Base-by-base conservation (phyloP, 2,113 vertebrate genomes). In the Calyptommatus sinebrachiatus region DNA sequence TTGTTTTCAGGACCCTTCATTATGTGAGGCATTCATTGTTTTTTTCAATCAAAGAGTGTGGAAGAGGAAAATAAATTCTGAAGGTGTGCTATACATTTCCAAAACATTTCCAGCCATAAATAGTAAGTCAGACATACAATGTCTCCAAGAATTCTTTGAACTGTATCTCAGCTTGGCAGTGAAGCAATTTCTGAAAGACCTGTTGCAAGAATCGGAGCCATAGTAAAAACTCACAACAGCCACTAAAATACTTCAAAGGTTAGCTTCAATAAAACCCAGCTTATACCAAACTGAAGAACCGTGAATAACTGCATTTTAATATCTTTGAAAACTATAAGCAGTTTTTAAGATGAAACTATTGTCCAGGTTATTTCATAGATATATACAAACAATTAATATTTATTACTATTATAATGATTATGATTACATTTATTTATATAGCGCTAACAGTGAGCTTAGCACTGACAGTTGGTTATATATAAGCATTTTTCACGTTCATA, bases 1-100 rank as follows among this genome's bases (percentile, higher is more conserved):
- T 35, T 24, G 63, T 48, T 60, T 57, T 35, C 8, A 12, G 31
- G 28, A 67, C 29, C n/a, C 45, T 69, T 75, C 45, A 2, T 26
- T 5, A 60, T 46, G 20, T 61, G 9, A 68, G 35, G 24, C 35
- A 69, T 53, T 29, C 57, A 74, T 45, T 71, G 41, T 79, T 82
- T 69, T n/a, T 80, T 57, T 29, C 69, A 84, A 86, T 57, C 8
- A 88, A 80, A 87, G 70, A 83, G 35, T 9, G 84, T 8, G 77
- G 61, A 77, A 26, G 16, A 67, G 53, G 29, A 28, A 35, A 83
- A 41, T 3, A 14, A 24, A 81, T 18, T 69, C 81, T 68, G 14
- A 29, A 81, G 26, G 11, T 61, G 68, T 81, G 35, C 73, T 77
- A 68, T 35, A 0, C 78, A 31, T 81, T 77, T 48, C 70, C 35